phyloP scores from a whole-genome alignment of 2,113 vertebrate species.

The Dicrurus megarhynchus region DNA sequence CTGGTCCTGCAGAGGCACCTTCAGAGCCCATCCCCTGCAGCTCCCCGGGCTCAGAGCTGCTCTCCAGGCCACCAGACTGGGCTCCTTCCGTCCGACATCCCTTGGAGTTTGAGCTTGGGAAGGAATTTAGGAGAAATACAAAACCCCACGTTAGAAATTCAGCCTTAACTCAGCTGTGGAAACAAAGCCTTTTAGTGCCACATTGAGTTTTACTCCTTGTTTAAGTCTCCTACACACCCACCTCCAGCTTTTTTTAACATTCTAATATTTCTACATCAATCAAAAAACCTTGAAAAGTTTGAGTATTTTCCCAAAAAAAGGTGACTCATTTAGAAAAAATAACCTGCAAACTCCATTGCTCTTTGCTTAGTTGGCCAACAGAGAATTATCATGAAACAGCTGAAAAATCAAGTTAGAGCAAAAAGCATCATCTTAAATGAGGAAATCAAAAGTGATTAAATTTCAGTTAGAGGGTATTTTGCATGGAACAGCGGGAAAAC shows the following conservation, averaged over 20 bases:
- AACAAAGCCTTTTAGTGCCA: not conserved
- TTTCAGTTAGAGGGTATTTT: not conserved
- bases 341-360: not conserved
- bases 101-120: slow-evolving; percentile 64
- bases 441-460: not conserved
- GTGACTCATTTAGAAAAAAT: not conserved
- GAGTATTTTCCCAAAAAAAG: not conserved
- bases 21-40: slow-evolving; percentile 77
- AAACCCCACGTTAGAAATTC: not conserved
- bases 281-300: not conserved
- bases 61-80: slow-evolving; percentile 74
- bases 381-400: not conserved
- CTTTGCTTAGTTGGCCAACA: not conserved
- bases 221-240: not conserved
- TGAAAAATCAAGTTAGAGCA: not conserved
- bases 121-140: not conserved
- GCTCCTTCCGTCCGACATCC: slow-evolving; percentile 65
- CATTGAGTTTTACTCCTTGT: not conserved
- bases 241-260: not conserved
- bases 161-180: not conserved
- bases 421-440: not conserved
- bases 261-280: not conserved
- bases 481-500: not conserved
- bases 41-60: slow-evolving; percentile 74
- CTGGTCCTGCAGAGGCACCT: slow-evolving; percentile 68